Evolutionary conservation across 2,113 vertebrate genomes (phyloP).

Genomic region (Romanogobio albipinnatus): DNA sequence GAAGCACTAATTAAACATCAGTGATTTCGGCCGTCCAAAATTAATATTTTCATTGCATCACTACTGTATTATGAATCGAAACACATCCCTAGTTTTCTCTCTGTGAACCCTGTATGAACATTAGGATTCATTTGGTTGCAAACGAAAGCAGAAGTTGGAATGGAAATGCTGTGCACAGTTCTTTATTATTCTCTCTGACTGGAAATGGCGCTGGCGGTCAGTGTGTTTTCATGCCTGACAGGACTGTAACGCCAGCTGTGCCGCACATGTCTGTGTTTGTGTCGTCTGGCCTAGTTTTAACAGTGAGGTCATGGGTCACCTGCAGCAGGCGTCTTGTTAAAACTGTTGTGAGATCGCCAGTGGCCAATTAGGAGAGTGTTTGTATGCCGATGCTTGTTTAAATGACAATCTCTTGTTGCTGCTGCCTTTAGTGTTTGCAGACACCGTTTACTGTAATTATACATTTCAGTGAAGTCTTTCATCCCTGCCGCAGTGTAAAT

Average conservation of each 20-base stretch:
- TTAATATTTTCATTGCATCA: neutral
- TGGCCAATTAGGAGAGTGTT: neutral
- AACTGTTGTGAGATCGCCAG: slow-evolving; percentile 11
- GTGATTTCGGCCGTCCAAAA: no score
- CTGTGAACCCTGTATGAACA: neutral
- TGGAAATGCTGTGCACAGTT: neutral
- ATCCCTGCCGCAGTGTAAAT: neutral
- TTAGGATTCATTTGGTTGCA: neutral
- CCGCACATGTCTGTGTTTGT: neutral
- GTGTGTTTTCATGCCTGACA: neutral
- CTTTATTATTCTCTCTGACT: neutral
- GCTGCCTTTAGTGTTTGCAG: neutral
- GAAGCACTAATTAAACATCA: no score
- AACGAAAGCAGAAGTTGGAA: neutral
- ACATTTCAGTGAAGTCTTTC: slow-evolving; percentile 2
- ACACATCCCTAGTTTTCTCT: neutral
- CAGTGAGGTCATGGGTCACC: slow-evolving; percentile 32
- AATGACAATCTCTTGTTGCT: neutral
- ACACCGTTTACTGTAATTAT: neutral
- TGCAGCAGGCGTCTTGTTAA: neutral
- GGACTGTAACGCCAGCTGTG: neutral
- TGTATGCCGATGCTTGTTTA: neutral
- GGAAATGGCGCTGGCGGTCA: neutral
- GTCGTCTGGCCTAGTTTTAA: neutral
- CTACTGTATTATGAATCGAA: neutral